Base-by-base conservation (phyloP, 2,888 invertebrate genomes). In the Ichneumoninae sp. region DNA sequence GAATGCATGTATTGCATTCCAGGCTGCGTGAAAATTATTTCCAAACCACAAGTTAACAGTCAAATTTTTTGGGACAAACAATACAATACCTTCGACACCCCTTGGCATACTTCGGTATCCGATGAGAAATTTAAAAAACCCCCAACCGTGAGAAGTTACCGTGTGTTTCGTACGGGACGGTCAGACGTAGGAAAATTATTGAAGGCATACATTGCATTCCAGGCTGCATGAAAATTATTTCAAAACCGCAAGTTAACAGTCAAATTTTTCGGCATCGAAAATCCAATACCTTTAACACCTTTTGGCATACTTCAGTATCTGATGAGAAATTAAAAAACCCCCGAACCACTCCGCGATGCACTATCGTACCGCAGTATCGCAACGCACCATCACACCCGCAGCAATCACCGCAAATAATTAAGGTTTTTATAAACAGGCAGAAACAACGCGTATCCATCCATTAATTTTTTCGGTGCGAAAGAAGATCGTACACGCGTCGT, bases 401-500 rank as follows among this genome's bases (percentile, higher is more conserved):
- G 36, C 10, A 19, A 7, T 47, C 13, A 68, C 3, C 10, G 33
- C 7, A 22, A 66, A 66, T n/a, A 30, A 66, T 13, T 13, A 36
- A 66, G 3, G 4, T n/a, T 40, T 19, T 5, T 40, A 50, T 16
- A 30, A 33, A 33, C 33, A 10, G 22, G 30, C 3, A 1, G 10
- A 30, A 70, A 19, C 1, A 33, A 26, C 30, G 44, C 26, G 50
- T 26, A 13, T 50, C 65, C 8, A 13, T 50, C 50, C 26, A 40
- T 66, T 36, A 62, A 33, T 66, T 54, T 33, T 47, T 36, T 52
- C 70, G 50, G 10, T 36, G 16, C 7, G 16, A 44, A 57, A 54
- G 66, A 75, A 22, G 33, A 54, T 40, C 78, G 80, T 57, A 82
- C 69, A 75, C 87, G 86, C 89, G 89, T 89, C 90, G 86, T 90